Evolutionary conservation across 2,888 invertebrate species (phyloP).

Genomic region (Aproaerema taeniolella): DNA sequence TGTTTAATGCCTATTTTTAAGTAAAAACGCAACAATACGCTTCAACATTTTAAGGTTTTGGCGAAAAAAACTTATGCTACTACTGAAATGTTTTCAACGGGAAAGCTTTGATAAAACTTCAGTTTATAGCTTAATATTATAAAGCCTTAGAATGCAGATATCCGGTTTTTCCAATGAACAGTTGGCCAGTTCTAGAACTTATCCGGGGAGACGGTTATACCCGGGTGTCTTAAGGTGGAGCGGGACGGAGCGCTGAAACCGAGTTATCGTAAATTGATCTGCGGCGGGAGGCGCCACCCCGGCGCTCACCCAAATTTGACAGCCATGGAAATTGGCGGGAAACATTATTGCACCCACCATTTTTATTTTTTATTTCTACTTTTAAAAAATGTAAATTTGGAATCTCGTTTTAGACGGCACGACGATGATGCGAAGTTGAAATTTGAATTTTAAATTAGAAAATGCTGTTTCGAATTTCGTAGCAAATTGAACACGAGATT

Average conservation of each 20-base stretch:
- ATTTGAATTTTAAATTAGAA: conserved; percentile 15
- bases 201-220: conserved; percentile 67
- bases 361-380: too few relatives aligned
- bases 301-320: conserved; percentile 72
- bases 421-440: not conserved
- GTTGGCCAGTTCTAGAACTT: conserved; percentile 62
- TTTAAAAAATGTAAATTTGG: too few relatives aligned
- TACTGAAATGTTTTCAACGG: too few relatives aligned
- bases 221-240: conserved; percentile 68
- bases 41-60: too few relatives aligned
- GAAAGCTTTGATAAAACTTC: too few relatives aligned
- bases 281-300: conserved; percentile 45
- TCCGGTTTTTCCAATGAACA: conserved; percentile 42
- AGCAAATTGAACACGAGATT: conserved; percentile 26
- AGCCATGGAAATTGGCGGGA: conserved; percentile 76
- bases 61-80: too few relatives aligned
- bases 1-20: too few relatives aligned
- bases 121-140: too few relatives aligned
- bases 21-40: too few relatives aligned
- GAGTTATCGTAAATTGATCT: conserved; percentile 76
- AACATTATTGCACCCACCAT: conserved; percentile 57
- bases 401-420: conserved; percentile 33
- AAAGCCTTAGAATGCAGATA: too few relatives aligned
- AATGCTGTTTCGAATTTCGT: conserved; percentile 19
- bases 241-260: conserved; percentile 66